Evolutionary conservation across 2,888 invertebrate genomes (phyloP).

Genomic region (Archips crataeganus): DNA sequence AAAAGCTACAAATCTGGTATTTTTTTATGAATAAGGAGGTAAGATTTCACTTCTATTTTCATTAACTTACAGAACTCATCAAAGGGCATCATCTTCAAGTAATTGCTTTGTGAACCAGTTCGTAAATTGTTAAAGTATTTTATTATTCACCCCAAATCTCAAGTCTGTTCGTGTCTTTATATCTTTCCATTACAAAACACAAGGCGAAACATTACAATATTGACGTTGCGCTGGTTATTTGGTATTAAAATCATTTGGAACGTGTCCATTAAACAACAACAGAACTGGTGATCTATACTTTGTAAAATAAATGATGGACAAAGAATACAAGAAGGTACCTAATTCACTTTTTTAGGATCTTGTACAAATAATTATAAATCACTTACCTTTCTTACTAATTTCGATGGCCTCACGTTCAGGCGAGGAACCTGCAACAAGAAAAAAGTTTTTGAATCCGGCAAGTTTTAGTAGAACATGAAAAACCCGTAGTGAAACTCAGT

Average conservation of each 20-base stretch:
- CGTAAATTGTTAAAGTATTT: constrained; percentile 26
- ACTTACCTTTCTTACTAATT: constrained; percentile 78
- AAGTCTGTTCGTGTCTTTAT: constrained; percentile 46
- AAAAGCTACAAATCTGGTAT: no score
- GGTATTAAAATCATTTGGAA: constrained; percentile 62
- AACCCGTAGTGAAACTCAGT: constrained; percentile 38
- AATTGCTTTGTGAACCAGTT: constrained; percentile 12
- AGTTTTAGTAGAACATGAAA: constrained; percentile 32
- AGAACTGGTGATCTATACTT: constrained; percentile 29
- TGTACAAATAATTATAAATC: constrained; percentile 43
- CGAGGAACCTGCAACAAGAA: constrained; percentile 73
- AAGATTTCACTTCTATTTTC: neutral
- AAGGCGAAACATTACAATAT: constrained; percentile 60
- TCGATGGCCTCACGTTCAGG: constrained; percentile 74
- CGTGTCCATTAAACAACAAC: constrained; percentile 50
- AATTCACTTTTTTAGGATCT: neutral
- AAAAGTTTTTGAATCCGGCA: constrained; percentile 35
- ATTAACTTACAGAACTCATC: neutral
- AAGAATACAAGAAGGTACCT: neutral
- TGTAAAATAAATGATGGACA: constrained; percentile 8
- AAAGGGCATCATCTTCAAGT: neutral
- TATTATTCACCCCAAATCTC: constrained; percentile 32
- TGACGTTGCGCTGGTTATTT: constrained; percentile 61
- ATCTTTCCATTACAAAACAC: constrained; percentile 57
- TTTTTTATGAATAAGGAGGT: no score